phyloP scores from a whole-genome alignment of 2,888 invertebrate species.

The Temnothorax rugatulus region DNA sequence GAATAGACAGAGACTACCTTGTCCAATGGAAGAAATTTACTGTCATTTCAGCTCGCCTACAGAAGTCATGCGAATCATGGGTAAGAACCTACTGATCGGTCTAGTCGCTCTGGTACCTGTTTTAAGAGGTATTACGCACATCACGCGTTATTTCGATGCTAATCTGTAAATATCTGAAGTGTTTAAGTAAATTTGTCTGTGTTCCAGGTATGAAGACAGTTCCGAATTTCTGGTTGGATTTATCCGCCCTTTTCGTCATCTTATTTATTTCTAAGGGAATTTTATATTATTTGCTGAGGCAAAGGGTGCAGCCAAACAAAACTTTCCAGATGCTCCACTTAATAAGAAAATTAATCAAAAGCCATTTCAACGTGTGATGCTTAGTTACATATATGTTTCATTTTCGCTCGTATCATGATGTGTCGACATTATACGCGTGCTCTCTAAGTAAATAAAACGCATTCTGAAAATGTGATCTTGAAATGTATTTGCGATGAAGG shows the following conservation, averaged over 20 bases:
- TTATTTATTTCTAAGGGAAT: constrained; percentile 89
- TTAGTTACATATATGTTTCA: neutral
- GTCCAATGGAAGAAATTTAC: constrained; percentile 90
- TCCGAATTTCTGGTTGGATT: constrained; percentile 89
- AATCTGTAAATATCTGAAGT: neutral
- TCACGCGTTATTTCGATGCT: neutral
- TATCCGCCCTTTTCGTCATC: constrained; percentile 89
- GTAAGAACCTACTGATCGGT: constrained; percentile 79
- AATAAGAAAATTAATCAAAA: constrained; percentile 90
- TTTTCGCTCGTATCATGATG: neutral
- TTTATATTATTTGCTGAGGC: constrained; percentile 91
- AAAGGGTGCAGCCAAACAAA: constrained; percentile 90
- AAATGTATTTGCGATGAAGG: neutral
- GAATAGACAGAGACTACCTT: constrained; percentile 91
- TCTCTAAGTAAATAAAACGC: neutral
- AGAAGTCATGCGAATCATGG: constrained; percentile 92
- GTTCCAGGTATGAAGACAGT: constrained; percentile 89
- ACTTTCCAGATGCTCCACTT: constrained; percentile 91
- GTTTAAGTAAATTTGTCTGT: neutral
- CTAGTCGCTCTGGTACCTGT: neutral
- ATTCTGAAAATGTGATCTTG: neutral
- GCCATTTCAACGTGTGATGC: constrained; percentile 83
- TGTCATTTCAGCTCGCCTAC: constrained; percentile 92
- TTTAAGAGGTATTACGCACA: neutral
- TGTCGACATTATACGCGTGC: neutral